Conservation (phyloP, 2,797 vertebrate species). For the Neostethus bicornis region DNA sequence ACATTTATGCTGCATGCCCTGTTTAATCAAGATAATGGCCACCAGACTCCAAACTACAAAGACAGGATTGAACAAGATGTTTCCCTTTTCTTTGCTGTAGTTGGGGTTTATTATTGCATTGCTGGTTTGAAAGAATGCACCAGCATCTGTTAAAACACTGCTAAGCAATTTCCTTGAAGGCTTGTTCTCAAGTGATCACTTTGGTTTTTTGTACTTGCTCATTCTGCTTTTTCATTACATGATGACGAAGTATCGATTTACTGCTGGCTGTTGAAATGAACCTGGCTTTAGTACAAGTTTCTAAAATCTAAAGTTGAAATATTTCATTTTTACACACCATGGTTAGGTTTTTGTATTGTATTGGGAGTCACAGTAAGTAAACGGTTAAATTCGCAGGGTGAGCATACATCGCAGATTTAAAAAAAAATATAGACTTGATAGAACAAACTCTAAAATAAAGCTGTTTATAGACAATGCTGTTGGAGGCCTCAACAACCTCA, state of each 20-base stretch:
- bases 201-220: slow-evolving; percentile 3
- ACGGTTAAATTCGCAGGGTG: too few species aligned
- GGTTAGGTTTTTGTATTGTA: too few species aligned
- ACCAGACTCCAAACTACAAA: slow-evolving; percentile 62
- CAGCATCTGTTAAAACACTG: slow-evolving; percentile 24
- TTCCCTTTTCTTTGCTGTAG: neutral
- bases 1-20: slow-evolving; percentile 42
- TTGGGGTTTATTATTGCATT: slow-evolving; percentile 43
- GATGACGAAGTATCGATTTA: neutral
- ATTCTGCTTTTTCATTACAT: neutral
- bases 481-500: too few species aligned
- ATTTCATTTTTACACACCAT: too few species aligned
- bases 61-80: slow-evolving; percentile 16
- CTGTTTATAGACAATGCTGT: too few species aligned
- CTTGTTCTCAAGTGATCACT: slow-evolving; percentile 13
- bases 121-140: slow-evolving; percentile 13
- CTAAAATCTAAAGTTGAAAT: too few species aligned
- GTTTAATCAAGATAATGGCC: slow-evolving; percentile 75
- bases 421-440: too few species aligned
- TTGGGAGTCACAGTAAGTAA: too few species aligned
- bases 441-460: too few species aligned
- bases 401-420: too few species aligned
- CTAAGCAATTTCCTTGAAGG: neutral
- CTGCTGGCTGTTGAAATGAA: slow-evolving; percentile 10
- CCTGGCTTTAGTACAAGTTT: too few species aligned